These are phyloP conservation scores for Dryomyza anilis DNA, from an alignment of 2,888 invertebrate genomes.

Conservation along the genomic window DNA sequence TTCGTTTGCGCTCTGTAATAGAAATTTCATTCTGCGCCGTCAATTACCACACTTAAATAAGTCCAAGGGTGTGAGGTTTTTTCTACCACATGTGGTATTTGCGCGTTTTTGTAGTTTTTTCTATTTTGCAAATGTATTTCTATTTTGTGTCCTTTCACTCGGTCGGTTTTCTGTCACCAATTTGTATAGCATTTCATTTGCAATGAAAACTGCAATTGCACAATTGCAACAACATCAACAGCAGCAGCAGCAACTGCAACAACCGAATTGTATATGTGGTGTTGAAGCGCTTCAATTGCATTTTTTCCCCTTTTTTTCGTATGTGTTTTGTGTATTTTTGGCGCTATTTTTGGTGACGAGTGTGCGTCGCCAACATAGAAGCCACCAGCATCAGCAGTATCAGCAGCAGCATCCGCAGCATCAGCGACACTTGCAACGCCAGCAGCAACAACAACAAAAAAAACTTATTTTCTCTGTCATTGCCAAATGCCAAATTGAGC, in stretches of 20 bases:
- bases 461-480: constrained; percentile 36
- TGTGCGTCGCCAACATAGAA: constrained; percentile 10
- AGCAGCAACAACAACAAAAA: constrained; percentile 18
- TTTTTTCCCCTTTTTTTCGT: background rate
- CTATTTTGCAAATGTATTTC: background rate
- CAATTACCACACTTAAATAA: background rate
- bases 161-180: constrained; percentile 21
- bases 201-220: constrained; percentile 8
- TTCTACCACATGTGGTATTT: no score
- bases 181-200: constrained; percentile 30
- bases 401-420: constrained; percentile 1
- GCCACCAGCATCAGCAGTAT: constrained; percentile 2
- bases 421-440: background rate
- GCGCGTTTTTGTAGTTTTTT: no score
- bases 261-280: no score
- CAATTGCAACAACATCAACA: constrained; percentile 9
- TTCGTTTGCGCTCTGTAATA: no score
- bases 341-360: constrained; percentile 3
- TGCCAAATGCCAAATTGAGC: constrained; percentile 40
- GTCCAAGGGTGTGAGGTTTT: background rate
- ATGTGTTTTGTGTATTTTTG: background rate
- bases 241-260: background rate
- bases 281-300: background rate
- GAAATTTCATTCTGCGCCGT: background rate
- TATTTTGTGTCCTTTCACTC: background rate